These are phyloP conservation scores for Propsilocerus akamusi DNA, from an alignment of 1,140 invertebrate species.

Conservation along the genomic window DNA sequence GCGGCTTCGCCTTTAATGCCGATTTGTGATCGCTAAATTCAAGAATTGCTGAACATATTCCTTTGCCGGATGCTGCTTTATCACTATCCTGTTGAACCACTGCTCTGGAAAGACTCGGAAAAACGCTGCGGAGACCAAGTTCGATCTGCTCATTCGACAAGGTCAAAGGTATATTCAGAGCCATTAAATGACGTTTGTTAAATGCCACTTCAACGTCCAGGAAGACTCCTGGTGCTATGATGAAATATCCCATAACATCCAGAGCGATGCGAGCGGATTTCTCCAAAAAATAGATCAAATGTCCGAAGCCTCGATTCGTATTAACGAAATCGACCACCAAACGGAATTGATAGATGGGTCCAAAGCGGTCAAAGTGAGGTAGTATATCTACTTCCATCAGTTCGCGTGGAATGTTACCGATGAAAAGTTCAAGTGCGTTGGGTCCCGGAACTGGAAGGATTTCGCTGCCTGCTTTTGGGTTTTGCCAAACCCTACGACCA, in stretches of 20 bases:
- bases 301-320: conserved; percentile 25
- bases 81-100: no score
- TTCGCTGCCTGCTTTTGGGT: no score
- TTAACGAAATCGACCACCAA: conserved; percentile 64
- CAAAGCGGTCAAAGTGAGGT: conserved; percentile 44
- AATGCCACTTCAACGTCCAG: conserved; percentile 9
- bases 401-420: conserved; percentile 65
- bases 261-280: conserved; percentile 8
- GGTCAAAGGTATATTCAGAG: conserved; percentile 9
- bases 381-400: conserved; percentile 63
- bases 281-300: conserved; percentile 9
- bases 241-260: conserved; percentile 10
- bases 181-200: conserved; percentile 10
- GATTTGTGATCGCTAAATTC: conserved; percentile 8
- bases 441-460: no score
- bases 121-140: conserved; percentile 5
- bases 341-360: conserved; percentile 53
- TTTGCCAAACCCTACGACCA: no score
- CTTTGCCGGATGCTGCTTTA: not conserved
- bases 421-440: conserved; percentile 59
- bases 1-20: conserved; percentile 9
- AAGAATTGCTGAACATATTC: conserved; percentile 7
- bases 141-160: conserved; percentile 8
- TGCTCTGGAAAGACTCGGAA: conserved; percentile 7
- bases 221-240: conserved; percentile 4